Evolutionary conservation across 2,113 vertebrate species (phyloP), one percentile per base, ranked within the genome.

Genomic region (Otis tarda): DNA sequence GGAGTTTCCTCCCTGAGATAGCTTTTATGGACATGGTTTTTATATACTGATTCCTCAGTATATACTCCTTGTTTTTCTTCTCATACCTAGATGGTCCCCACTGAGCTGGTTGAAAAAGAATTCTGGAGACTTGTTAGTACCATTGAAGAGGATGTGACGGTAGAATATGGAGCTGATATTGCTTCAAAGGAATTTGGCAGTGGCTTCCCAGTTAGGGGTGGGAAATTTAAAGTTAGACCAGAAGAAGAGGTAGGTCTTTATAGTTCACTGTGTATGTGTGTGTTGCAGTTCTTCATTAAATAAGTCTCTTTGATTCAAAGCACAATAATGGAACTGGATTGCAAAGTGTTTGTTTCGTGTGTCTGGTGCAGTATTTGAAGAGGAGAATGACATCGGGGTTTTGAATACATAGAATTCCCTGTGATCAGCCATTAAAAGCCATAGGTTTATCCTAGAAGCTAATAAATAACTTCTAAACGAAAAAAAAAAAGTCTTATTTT

Each of bases 121-220:
- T 99, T 99, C 93, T 99, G 99, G 99, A 98, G 99, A 55, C 97
- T 99, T 71, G 99, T 99, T 24, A 99, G 99, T 97, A 99, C 99
- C 75, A 99, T 99, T 55, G 99, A 99, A 63, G 99, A 99, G 87
- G 99, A 99, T 31, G 99, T 99, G 45, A 99, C 99, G 2, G 99
- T 99, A 23, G 99, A 99, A 85, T 99, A 99, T 21, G 99, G 99
- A 76, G 99, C 99, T 22, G 99, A 99, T 92, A 99, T 99, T 8
- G 99, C 99, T 74, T 99, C 99, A 0, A 99, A 99, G 95, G 99
- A 99, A 92, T 99, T 99, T 92, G 99, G 99, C 93, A 99, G 99
- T 55, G 99, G 99, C 52, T 99, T 99, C 97, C 99, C 99, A 61
- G 98, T 99, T 23, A 98, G 98, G 13, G 99, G 98, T 75, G 99